phyloP scores from a whole-genome alignment of 1,140 invertebrate species.

The Cydia amplana region DNA sequence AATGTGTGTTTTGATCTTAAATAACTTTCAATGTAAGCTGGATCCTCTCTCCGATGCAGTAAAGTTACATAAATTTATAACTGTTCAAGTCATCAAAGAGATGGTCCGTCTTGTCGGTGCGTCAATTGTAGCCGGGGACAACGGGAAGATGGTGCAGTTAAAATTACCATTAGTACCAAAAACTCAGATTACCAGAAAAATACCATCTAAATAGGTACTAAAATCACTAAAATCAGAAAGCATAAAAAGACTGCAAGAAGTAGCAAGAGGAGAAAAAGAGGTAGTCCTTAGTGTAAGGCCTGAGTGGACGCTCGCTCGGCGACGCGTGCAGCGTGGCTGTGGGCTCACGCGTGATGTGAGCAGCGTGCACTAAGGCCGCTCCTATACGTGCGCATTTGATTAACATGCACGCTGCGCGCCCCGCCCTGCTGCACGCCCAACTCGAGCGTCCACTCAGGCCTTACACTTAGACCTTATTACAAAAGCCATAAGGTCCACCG shows the following conservation, averaged over 20 bases:
- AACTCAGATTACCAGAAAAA: background rate
- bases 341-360: too few relatives aligned
- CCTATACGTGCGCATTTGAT: too few relatives aligned
- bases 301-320: too few relatives aligned
- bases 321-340: too few relatives aligned
- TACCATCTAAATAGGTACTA: too few relatives aligned
- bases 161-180: constrained; percentile 59
- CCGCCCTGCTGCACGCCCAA: too few relatives aligned
- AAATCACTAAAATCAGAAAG: background rate
- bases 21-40: constrained; percentile 60
- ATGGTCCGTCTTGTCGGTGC: constrained; percentile 55
- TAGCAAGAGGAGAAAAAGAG: too few relatives aligned
- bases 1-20: constrained; percentile 61
- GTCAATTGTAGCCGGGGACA: constrained; percentile 44
- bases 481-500: too few relatives aligned
- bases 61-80: constrained; percentile 49
- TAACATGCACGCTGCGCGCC: too few relatives aligned
- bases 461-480: too few relatives aligned
- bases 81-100: constrained; percentile 43
- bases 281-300: too few relatives aligned
- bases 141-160: constrained; percentile 55
- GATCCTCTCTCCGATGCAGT: constrained; percentile 50
- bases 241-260: background rate
- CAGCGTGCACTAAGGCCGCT: accelerated
- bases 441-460: too few relatives aligned